Evolutionary conservation across 64 coral and sea anemone genomes (phyloP), one percentile per base, ranked within the genome.

Genomic region (Montipora cactus): DNA sequence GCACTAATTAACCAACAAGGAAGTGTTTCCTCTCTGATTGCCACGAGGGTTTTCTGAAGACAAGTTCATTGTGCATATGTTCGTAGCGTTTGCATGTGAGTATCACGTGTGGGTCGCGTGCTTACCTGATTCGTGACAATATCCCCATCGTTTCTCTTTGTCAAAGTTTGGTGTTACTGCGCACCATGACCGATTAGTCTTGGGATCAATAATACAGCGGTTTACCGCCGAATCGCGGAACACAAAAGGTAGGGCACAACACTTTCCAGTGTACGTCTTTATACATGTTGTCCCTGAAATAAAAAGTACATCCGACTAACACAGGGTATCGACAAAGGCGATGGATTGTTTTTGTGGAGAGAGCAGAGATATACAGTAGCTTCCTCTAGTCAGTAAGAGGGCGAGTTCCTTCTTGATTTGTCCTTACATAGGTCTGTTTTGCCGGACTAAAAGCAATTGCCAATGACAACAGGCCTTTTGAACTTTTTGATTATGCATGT

Each of bases 101-200:
- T 48, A 45, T 45, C 70, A 74, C 66, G 69, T 58, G 48, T 52
- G 12, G 69, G 13, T 13, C 53, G 53, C 1, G 7, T 21, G 8
- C 73, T 89, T 8, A 95, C 94, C 94, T 91, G 94, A 62, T 72
- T 48, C 73, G 1, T 90, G 87, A 23, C 94, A 95, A 75, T 89
- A 95, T 61, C 89, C 94, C 94, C 94, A 95, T 19, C 61, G 74
- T 67, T 87, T 95, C 8, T 95, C 94, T 21, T 51, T 74, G 48
- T 95, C 94, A 74, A 79, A 95, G 52, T 95, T 91, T 5, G 94
- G 94, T 16, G 94, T 95, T 20, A 81, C 91, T 9, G 94, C 79
- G 13, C 94, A 95, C 94, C 94, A 95, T 18, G 90, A 69, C 8
- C 83, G 79, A 23, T 72, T 81, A 59, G 81, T 95, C 77, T 78